Conservation (phyloP, 1,140 invertebrate genomes). For the Bombus superbus region DNA sequence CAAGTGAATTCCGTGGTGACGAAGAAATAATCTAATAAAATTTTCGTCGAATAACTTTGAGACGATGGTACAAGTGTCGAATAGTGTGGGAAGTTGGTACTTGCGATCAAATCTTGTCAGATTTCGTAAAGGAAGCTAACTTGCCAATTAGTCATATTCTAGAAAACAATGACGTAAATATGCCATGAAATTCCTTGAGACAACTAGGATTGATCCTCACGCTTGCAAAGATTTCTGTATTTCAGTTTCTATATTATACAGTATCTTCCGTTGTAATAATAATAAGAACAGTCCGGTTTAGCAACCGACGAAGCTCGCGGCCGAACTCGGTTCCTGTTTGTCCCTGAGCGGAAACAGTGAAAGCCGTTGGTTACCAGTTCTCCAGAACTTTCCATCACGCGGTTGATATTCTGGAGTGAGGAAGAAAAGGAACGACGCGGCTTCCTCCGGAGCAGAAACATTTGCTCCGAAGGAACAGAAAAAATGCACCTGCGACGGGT, state of each 20-base stretch:
- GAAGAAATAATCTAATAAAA: too few relatives aligned
- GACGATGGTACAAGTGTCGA: neutral
- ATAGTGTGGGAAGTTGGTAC: neutral
- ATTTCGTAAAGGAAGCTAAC: neutral
- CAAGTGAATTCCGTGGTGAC: neutral
- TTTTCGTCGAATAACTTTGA: neutral
- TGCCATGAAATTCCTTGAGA: too few relatives aligned
- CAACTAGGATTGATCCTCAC: too few relatives aligned
- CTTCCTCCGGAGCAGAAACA: conserved; percentile 19
- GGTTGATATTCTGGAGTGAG: conserved; percentile 44
- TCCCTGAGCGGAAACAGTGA: neutral
- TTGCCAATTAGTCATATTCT: too few relatives aligned
- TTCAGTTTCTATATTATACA: neutral
- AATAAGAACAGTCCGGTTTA: neutral
- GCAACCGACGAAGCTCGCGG: neutral
- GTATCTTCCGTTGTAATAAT: neutral
- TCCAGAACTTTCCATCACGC: conserved; percentile 31
- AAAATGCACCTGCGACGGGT: conserved; percentile 80
- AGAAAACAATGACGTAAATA: too few relatives aligned
- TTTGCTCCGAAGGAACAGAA: conserved; percentile 49
- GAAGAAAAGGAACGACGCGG: conserved; percentile 28
- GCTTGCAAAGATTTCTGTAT: too few relatives aligned
- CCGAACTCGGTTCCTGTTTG: too few relatives aligned
- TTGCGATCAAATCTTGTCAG: neutral
- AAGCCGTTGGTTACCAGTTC: neutral